Evolutionary conservation across 2,888 invertebrate genomes (phyloP), one percentile per base, ranked within the genome.

Genomic region (Gryllus longicercus): DNA sequence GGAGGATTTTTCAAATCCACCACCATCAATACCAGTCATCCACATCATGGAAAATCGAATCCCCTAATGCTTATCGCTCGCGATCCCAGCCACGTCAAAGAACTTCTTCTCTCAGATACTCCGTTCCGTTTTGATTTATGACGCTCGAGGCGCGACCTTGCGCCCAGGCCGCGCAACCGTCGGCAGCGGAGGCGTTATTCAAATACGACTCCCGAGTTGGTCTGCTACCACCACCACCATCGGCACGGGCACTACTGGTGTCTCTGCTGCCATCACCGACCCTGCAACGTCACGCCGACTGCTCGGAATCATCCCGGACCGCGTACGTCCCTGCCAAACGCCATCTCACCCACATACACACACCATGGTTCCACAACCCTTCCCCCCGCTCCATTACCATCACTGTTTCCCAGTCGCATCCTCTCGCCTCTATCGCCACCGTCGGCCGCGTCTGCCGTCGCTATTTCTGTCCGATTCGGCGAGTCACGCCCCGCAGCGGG

Each of bases 81-180:
- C 63, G 63, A 63, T 63, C 63, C 12, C 63, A 18, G 16, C 63
- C n/a, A n/a, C 63, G 63, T 63, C 63, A 63, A 63, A 63, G 63
- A 63, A 63, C 63, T 63, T 14, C 63, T 63, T 14, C 63, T 14
- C n/a, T 63, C 63, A 63, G 63, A 63, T 63, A 63, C 8, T 63
- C 63, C 63, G 63, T 63, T 63, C 63, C 63, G 63, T 63, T 63
- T 63, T 63, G 63, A 63, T 63, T 63, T 63, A 63, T 63, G 63
- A 63, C 16, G 63, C 8, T 38, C 8, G 38, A 38, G 63, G 63
- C 63, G 63, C 63, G 63, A 14, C 63, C 63, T 14, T n/a, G 63
- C 63, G n/a, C 63, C 63, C 16, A 63, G 63, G n/a, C 63, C 0
- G 0, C 12, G 16, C 63, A 63, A 63, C 16, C 63, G 63, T 63